A percentile compares a stretch with the other conserved stretches of the same genome.
Conservation (phyloP, 2,113 vertebrate genomes). For the Hystrix cristata region DNA sequence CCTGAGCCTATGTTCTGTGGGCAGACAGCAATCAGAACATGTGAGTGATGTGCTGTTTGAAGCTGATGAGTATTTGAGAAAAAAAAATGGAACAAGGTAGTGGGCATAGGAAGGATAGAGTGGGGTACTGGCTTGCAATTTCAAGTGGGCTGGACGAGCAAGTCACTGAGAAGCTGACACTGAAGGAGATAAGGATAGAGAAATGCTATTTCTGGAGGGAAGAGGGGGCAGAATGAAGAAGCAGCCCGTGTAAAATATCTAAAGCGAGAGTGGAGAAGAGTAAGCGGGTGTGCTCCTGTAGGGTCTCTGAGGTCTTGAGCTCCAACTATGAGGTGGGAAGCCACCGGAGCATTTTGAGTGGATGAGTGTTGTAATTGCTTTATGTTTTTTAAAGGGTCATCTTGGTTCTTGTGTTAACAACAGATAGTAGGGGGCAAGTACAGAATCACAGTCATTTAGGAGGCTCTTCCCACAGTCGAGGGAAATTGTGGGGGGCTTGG, state of each 20-base stretch:
- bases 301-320: not conserved
- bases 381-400: not conserved
- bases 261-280: not conserved
- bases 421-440: too few species aligned
- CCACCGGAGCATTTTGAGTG: not conserved
- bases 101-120: not conserved
- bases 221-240: not conserved
- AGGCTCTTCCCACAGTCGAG: not conserved
- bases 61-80: not conserved
- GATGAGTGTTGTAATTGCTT: not conserved
- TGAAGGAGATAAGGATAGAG: not conserved
- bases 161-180: not conserved
- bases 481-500: not conserved
- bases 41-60: not conserved
- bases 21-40: not conserved
- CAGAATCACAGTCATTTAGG: not conserved
- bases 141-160: not conserved
- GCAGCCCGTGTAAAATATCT: not conserved
- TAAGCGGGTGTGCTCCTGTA: not conserved
- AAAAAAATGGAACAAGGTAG: not conserved
- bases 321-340: not conserved
- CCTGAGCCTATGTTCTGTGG: not conserved
- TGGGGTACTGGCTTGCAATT: not conserved
- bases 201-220: not conserved
- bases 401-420: not conserved